phyloP scores from a whole-genome alignment of 2,797 vertebrate genomes.

The Vultur gryphus region DNA sequence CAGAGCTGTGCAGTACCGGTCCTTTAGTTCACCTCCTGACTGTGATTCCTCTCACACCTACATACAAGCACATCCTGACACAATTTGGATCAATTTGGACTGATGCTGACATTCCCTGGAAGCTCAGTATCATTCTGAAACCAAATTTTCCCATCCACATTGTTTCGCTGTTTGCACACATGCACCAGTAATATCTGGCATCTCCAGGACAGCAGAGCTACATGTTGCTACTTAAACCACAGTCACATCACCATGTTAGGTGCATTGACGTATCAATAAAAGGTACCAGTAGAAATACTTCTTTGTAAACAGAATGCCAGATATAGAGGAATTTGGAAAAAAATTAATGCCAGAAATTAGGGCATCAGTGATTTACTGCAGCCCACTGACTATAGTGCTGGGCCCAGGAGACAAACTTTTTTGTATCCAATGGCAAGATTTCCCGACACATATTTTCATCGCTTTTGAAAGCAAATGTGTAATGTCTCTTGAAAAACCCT shows the following conservation, averaged over 20 bases:
- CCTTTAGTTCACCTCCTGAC: neutral
- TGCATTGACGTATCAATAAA: neutral
- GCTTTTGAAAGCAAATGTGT: conserved; percentile 54
- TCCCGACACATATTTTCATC: conserved; percentile 42
- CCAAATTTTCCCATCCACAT: neutral
- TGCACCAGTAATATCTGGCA: neutral
- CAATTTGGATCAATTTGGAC: neutral
- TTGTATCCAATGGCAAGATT: neutral
- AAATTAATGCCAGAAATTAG: neutral
- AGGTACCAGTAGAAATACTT: neutral
- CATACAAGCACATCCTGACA: neutral
- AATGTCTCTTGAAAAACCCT: conserved; percentile 36
- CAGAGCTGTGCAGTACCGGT: neutral
- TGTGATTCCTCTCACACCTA: neutral
- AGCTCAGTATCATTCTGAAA: neutral
- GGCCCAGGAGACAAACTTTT: neutral
- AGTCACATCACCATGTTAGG: neutral
- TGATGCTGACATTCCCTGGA: neutral
- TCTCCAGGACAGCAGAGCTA: neutral
- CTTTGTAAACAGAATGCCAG: neutral
- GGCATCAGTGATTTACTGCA: neutral
- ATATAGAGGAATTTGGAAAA: neutral
- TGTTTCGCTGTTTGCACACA: neutral
- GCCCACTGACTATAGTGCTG: neutral
- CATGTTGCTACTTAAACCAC: neutral